Evolutionary conservation across 2,797 vertebrate species (phyloP), one percentile per base, ranked within the genome.

Genomic region (Acipenser ruthenus): DNA sequence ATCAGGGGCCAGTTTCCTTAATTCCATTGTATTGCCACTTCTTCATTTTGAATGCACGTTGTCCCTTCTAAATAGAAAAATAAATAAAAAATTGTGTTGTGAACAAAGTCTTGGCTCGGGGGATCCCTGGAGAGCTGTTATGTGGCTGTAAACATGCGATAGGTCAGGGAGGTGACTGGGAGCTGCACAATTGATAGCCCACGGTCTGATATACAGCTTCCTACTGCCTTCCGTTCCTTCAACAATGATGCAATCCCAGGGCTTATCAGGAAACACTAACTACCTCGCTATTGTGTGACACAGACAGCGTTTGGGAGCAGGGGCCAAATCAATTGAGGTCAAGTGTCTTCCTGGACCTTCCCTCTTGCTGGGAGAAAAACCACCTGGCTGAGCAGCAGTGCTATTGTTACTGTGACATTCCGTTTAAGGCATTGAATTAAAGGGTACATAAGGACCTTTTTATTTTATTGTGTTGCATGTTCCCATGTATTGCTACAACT

Each of bases 131-230:
- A 80, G 75, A 66, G 73, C 75, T 73, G 81, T 84, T 81, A 78
- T 86, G 82, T 84, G 79, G 82, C 87, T 89, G 82, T 84, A 80
- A 89, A 89, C 80, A 87, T 92, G 91, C 86, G 84, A 89, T 83
- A 91, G 91, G 90, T 92, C 91, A 92, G 77, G 67, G 78, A 82
- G 86, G 83, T 84, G 79, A 85, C 77, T 86, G 78, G 80, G 75
- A 86, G 84, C 84, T 86, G 85, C 82, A 89, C 88, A 88, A 89
- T 89, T 82, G 86, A 89, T 85, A 89, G 83, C 79, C 87, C 72
- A 82, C 72, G 80, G 71, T 86, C 83, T 91, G 86, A 91, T 89
- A 72, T 85, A 90, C 79, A 85, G 88, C 88, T 93, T 93, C 91
- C 91, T 89, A 76, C 80, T 65, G 75, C 77, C 82, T 84, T 88